Percentiles rank a stretch among this genome's conserved stretches.
Conservation (phyloP, 2,113 vertebrate species). For the Silurus glanis region DNA sequence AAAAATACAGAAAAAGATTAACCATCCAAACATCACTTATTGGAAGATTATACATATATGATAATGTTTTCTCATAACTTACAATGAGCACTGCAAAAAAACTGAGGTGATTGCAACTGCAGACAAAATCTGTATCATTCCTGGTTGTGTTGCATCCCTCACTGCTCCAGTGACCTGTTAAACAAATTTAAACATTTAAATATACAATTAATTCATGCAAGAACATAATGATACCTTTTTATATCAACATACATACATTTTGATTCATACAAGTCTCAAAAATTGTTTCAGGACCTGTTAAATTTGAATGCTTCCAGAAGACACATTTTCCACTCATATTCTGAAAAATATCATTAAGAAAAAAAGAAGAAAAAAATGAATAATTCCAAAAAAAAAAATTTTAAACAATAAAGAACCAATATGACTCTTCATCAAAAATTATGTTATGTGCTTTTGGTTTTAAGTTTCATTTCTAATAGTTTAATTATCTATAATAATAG, state of each 20-base stretch:
- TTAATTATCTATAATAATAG: no score
- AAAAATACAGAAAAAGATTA: not conserved
- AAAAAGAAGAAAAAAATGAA: slow-evolving; percentile 17
- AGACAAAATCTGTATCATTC: slow-evolving; percentile 54
- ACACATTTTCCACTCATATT: slow-evolving; percentile 59
- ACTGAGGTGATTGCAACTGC: slow-evolving; percentile 81
- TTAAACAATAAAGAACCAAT: no score
- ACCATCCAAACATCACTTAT: not conserved
- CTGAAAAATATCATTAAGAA: slow-evolving; percentile 51
- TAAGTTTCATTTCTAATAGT: no score
- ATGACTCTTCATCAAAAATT: not conserved
- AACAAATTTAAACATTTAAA: not conserved
- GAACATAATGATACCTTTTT: not conserved
- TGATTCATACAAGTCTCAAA: not conserved
- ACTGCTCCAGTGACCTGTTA: slow-evolving; percentile 71
- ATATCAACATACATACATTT: not conserved
- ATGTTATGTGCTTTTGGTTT: not conserved
- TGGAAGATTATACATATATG: not conserved
- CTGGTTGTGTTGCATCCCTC: slow-evolving; percentile 65
- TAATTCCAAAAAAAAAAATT: no score
- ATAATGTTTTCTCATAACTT: slow-evolving; percentile 41
- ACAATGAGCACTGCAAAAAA: slow-evolving; percentile 90
- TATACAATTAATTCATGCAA: not conserved
- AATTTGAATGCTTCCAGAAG: slow-evolving; percentile 60
- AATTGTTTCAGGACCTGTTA: slow-evolving; percentile 44